Evolutionary conservation across 1,140 invertebrate genomes (phyloP), one percentile per base, ranked within the genome.

Genomic region (Cyclargus thomasi): DNA sequence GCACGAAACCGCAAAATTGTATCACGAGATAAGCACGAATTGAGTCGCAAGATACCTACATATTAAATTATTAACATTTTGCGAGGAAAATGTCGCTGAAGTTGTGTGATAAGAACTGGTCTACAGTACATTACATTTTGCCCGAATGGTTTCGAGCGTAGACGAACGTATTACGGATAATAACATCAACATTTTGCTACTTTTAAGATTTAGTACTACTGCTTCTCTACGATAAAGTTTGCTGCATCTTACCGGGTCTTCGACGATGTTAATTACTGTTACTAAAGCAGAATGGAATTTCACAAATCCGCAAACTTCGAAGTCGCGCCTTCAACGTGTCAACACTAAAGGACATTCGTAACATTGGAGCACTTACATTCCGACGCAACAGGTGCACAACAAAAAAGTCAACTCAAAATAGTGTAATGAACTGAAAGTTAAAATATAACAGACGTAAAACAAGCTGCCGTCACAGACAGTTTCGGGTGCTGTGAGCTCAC

Each of bases 381-480:
- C 70, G 76, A 78, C 67, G 55, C 68, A 72, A 72, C 68, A 67
- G 75, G 74, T 73, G 74, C 22, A 70, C 68, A 74, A 75, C 65
- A 74, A 69, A 72, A 70, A 73, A 63, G 57, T 71, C 63, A 72
- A 70, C 77, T 80, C 74, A 85, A 76, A 85, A 76, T 81, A 78
- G 75, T 81, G 82, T 79, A 77, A n/a, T 81, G 21, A 74, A 77
- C 74, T 70, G 69, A 69, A 69, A 67, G 63, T 69, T 64, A 62
- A 72, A 77, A 81, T 75, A 65, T 74, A 82, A 82, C 69, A 81
- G 79, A 80, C 74, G 83, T 74, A 88, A 85, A 78, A 77, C 74
- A 81, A 78, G 83, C 87, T 90, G 87, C 82, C 87, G 82, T 83
- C 67, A 63, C 79, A 84, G 87, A 90, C 87, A 90, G 87, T 78